Base-by-base conservation (phyloP, 2,113 vertebrate species). In the Proteles cristata region DNA sequence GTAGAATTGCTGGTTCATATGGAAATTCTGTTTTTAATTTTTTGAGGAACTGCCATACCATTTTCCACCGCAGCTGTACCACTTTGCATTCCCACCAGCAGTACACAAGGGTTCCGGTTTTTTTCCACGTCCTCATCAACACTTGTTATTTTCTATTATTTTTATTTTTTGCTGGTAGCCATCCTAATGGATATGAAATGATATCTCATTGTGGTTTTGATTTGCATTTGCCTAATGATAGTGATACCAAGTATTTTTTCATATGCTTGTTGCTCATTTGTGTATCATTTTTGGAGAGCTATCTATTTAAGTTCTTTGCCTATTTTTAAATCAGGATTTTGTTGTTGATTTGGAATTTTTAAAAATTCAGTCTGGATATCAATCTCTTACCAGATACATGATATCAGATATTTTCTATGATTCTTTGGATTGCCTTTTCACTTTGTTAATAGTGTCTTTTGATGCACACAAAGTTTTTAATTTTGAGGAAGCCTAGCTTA, bases 161-260 rank as follows among this genome's bases (percentile, higher is more conserved):
- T 17, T 43, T 66, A 45, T 39, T 58, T 89, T 65, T 61, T 35
- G 12, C 33, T 48, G 10, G 35, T 76, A 68, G 45, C 68, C 48
- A 48, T 93, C 17, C 68, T 96, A 26, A 23, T 84, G 26, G 61
- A 31, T 80, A n/a, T n/a, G n/a, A 82, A 33, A 12, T 63, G 28
- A 11, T 88, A 48, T n/a, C 74, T 94, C 31, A 35, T 55, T 88
- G 68, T 81, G 35, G 33, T 94, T 92, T 82, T 94, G 84, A 45
- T 48, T 92, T 85, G 23, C 12, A 71, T 94, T 94, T 96, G 33
- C 5, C 58, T 94, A 74, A 39, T 86, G 55, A 39, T 77, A 33
- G 28, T 88, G 23, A 53, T 71, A 11, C 10, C 89, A 17, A 45
- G 23, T 11, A 71, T 85, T 65, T 65, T 50, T 61, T 83, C n/a